Evolutionary conservation across 2,113 vertebrate species (phyloP).

Genomic region (Pleuronectes platessa): DNA sequence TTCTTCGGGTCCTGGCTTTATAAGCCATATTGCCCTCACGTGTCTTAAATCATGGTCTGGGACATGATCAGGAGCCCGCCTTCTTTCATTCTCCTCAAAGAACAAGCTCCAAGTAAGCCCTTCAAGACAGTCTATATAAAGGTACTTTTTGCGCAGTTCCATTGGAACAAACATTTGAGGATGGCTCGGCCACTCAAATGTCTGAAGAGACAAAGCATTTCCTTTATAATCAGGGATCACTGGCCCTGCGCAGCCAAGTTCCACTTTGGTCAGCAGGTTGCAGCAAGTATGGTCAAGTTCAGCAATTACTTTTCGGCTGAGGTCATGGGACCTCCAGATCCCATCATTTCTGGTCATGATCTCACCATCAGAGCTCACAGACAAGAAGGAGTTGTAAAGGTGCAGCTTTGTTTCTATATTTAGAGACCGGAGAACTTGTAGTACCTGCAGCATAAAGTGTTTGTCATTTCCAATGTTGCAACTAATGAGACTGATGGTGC

Average conservation of each 20-base stretch:
- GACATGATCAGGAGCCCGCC: constrained; percentile 68
- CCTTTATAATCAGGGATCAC: constrained; percentile 55
- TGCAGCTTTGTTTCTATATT: constrained; percentile 55
- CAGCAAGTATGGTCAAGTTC: constrained; percentile 52
- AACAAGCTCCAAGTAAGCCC: constrained; percentile 78
- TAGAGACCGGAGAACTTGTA: constrained; percentile 36
- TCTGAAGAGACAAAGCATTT: constrained; percentile 48
- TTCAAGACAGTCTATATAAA: constrained; percentile 71
- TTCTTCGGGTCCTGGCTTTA: constrained; percentile 17
- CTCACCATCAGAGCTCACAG: constrained; percentile 53
- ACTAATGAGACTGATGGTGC: constrained; percentile 59
- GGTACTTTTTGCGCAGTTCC: constrained; percentile 68
- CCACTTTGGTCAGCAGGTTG: constrained; percentile 35
- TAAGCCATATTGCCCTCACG: constrained; percentile 60
- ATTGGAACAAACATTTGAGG: constrained; percentile 78
- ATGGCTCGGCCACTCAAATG: constrained; percentile 66
- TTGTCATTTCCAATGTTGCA: constrained; percentile 68
- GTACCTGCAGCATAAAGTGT: constrained; percentile 54
- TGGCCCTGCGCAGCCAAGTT: constrained; percentile 51
- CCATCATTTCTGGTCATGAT: constrained; percentile 41
- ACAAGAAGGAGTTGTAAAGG: constrained; percentile 47
- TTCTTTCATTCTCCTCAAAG: constrained; percentile 69
- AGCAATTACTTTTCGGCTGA: constrained; percentile 45
- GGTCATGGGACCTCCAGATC: constrained; percentile 67
- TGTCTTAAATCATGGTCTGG: neutral